A percentile compares a stretch with the other conserved stretches of the same genome.
Evolutionary conservation across 92 coral and sea anemone species (phyloP).

Genomic region (Phymanthus crucifer): DNA sequence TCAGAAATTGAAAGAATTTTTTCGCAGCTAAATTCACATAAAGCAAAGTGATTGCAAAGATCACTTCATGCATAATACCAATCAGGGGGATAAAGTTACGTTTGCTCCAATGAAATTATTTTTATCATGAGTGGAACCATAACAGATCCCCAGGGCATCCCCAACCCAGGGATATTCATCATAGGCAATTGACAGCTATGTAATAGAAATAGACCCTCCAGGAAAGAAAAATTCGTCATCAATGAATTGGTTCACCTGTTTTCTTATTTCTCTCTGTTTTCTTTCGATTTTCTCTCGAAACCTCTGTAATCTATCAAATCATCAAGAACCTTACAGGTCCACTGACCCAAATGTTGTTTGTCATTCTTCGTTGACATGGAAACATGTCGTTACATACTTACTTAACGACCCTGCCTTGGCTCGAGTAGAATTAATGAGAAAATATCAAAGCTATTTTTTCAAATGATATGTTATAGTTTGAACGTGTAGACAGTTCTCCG

Average conservation of each 20-base stretch:
- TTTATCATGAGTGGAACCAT: not conserved
- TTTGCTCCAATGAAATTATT: not conserved
- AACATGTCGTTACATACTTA: not conserved
- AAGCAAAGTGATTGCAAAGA: too few species aligned
- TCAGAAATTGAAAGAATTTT: too few species aligned
- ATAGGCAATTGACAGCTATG: not conserved
- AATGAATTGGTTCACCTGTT: not conserved
- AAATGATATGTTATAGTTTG: not conserved
- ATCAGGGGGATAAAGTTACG: not conserved
- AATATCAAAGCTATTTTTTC: not conserved
- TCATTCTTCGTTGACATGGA: not conserved
- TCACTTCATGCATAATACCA: not conserved
- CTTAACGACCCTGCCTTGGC: conserved; percentile 6
- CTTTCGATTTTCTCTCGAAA: not conserved
- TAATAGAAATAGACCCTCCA: not conserved
- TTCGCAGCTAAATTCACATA: too few species aligned
- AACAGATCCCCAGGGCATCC: not conserved
- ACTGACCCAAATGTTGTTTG: not conserved
- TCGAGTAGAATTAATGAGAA: not conserved
- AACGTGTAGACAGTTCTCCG: not conserved
- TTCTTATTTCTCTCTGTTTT: too few species aligned
- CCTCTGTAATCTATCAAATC: not conserved
- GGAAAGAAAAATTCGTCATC: not conserved
- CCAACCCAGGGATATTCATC: not conserved
- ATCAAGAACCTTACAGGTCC: not conserved